These are phyloP conservation scores for Acanthosepion pharaonis DNA, from an alignment of 2,888 invertebrate species.

Conservation along the genomic window DNA sequence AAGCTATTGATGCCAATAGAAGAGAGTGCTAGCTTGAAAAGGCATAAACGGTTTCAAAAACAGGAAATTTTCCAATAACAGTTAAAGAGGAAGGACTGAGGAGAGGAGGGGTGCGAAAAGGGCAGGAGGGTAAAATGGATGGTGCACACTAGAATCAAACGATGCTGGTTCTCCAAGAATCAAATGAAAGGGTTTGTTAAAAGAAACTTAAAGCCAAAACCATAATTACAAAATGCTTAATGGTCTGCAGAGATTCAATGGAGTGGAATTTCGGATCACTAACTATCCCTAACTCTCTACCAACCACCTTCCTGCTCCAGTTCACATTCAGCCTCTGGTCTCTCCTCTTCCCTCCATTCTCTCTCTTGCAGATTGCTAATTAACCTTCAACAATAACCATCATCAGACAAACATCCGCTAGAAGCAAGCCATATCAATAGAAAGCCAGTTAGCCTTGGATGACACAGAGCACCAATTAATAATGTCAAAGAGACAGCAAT, in stretches of 20 bases:
- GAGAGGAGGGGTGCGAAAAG: not conserved
- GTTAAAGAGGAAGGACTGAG: not conserved
- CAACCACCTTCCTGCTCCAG: not conserved
- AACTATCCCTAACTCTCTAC: too few relatives aligned
- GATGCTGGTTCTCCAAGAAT: not conserved
- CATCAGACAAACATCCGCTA: not conserved
- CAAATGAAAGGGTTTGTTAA: slow-evolving; percentile 21
- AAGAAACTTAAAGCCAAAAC: slow-evolving; percentile 33
- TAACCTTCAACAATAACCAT: slow-evolving; percentile 33
- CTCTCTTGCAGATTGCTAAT: not conserved
- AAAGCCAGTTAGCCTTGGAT: not conserved
- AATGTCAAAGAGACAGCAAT: slow-evolving; percentile 25
- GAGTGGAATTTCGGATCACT: not conserved
- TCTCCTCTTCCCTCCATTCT: not conserved
- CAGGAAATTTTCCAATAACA: slow-evolving; percentile 33
- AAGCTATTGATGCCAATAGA: slow-evolving; percentile 17
- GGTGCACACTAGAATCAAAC: not conserved
- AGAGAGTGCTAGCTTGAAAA: not conserved
- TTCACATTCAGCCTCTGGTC: too few relatives aligned
- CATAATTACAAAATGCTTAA: slow-evolving; percentile 33
- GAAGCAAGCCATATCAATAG: not conserved
- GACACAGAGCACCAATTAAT: slow-evolving; percentile 1
- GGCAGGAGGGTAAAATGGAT: not conserved
- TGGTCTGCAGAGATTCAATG: slow-evolving; percentile 12
- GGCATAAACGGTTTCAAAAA: not conserved